Conservation (phyloP, 2,888 invertebrate genomes). For the Orthonevra nobilis region DNA sequence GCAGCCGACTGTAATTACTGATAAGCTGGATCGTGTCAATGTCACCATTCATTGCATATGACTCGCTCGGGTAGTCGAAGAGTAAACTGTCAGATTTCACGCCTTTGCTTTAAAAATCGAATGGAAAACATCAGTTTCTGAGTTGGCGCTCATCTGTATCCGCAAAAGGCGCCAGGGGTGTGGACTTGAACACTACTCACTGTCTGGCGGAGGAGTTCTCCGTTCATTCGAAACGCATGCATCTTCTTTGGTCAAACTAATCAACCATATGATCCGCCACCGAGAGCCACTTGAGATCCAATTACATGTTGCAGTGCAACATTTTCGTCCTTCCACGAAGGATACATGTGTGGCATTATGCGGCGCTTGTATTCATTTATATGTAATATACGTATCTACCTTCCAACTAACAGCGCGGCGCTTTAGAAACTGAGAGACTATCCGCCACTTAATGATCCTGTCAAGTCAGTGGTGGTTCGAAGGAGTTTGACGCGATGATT, state of each 20-base stretch:
- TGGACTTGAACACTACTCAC: constrained; percentile 50
- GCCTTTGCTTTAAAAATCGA: constrained; percentile 32
- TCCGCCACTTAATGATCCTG: constrained; percentile 73
- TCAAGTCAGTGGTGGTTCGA: constrained; percentile 59
- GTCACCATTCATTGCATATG: constrained; percentile 16
- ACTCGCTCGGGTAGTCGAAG: neutral
- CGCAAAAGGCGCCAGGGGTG: constrained; percentile 67
- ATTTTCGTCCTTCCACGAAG: constrained; percentile 62
- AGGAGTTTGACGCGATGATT: constrained; percentile 77
- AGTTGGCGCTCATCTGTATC: constrained; percentile 31
- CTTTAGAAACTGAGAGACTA: too few species aligned
- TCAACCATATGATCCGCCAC: constrained; percentile 32
- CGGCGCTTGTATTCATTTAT: too few species aligned
- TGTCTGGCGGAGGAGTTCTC: constrained; percentile 59
- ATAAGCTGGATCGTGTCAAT: constrained; percentile 42
- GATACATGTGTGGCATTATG: constrained; percentile 49
- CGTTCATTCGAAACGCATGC: constrained; percentile 63
- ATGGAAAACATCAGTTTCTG: neutral
- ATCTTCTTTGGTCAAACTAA: constrained; percentile 40
- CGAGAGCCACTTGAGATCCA: constrained; percentile 55
- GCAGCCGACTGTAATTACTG: constrained; percentile 23
- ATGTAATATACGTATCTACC: too few species aligned
- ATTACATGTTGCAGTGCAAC: constrained; percentile 37
- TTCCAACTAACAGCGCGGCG: constrained; percentile 72
- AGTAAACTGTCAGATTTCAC: constrained; percentile 63